Conservation (phyloP, 2,888 invertebrate species). For the Arrhopalites spinosus region DNA sequence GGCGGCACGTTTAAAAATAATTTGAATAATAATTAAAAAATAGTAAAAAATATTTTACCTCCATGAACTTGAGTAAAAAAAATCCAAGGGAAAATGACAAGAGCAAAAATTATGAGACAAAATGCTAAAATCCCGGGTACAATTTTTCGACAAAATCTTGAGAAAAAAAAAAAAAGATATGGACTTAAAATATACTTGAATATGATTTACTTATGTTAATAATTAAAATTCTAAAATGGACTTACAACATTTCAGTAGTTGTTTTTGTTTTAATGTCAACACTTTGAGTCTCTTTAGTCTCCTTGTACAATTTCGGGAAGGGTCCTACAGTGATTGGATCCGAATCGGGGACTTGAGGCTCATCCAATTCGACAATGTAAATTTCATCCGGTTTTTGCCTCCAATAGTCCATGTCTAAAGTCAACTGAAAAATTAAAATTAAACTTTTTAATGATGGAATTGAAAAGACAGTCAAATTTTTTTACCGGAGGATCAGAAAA, state of each 20-base stretch:
- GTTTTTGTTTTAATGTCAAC: not conserved
- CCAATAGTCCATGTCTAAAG: not conserved
- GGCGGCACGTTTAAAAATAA: not conserved
- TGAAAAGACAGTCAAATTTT: not conserved
- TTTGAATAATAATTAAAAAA: not conserved
- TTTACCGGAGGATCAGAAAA: slow-evolving; percentile 1
- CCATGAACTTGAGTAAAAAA: slow-evolving; percentile 1
- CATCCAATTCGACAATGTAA: slow-evolving; percentile 17
- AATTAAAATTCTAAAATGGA: not conserved
- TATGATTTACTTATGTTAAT: not conserved
- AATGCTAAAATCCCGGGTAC: slow-evolving; percentile 7
- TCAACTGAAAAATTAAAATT: not conserved
- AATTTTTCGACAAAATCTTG: not conserved
- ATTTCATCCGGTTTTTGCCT: slow-evolving; percentile 5
- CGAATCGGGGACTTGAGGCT: not conserved
- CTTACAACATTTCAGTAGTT: not conserved
- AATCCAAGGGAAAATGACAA: slow-evolving; percentile 8
- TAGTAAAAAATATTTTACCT: not conserved
- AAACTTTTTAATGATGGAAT: not conserved
- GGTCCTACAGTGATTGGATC: not conserved
- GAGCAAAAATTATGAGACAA: not conserved
- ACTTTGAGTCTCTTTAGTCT: not conserved
- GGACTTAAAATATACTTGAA: not conserved
- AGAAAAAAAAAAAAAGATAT: not conserved
- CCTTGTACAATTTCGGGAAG: not conserved